Evolutionary conservation across 2,888 invertebrate genomes (phyloP), one percentile per base, ranked within the genome.

Genomic region (Notodonta dromedarius): DNA sequence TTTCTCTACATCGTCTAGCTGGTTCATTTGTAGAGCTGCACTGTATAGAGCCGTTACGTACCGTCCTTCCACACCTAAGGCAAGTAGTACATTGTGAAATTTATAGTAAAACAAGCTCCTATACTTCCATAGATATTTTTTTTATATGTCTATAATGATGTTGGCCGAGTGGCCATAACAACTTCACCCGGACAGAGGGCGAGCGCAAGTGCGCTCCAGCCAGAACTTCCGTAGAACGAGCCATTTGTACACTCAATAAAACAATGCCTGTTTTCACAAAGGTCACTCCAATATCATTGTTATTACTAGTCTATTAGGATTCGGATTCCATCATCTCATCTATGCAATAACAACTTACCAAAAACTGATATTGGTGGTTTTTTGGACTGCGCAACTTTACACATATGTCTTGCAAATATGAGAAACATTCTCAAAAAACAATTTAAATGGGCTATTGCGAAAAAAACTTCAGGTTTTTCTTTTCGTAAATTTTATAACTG

Each of bases 1-100:
- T 67, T 83, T 78, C 59, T 90, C 90, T 2, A 85, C 85, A 9
- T 80, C 74, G 0, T 91, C 87, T 2, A 91, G 61, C 61, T 91
- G 77, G 0, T 86, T 82, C 76, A 71, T 80, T 67, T 89, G 80
- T 2, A 74, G 59, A 35, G 86, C 85, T 5, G 90, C 91, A 48
- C 89, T 88, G 63, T 86, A 92, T 3, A 92, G 67, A 2, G 91
- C 90, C 4, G 86, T 66, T 5, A 90, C 90, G 56, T 91, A 92
- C 2, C 88, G 83, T 0, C 91, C 91, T 77, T 89, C 89, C 32
- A 88, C 71, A 52, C 91, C 91, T 90, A 57, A 24, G 16, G n/a
- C 48, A 40, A 14, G 52, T 13, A 24, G 7, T 11, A 56, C 56
- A 32, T 40, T 7, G 13, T 46, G 13, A 5, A 46, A 4, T n/a